Conservation (phyloP, 2,113 vertebrate species). For the Orientallactaga bullata region DNA sequence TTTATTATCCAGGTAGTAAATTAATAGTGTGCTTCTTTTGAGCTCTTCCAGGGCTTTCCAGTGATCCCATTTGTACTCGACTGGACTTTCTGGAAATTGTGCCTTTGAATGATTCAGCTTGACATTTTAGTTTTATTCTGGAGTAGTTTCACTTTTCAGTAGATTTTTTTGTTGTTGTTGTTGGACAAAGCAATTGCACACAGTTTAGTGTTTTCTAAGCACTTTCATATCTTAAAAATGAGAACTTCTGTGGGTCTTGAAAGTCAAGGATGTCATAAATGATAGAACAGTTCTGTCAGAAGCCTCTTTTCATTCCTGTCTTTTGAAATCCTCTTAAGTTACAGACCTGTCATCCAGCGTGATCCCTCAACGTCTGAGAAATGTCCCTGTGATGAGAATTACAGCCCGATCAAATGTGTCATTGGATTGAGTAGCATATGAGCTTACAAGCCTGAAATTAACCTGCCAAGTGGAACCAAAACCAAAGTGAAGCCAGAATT, state of each 20-base stretch:
- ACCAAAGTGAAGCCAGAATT: not conserved
- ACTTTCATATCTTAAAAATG: not conserved
- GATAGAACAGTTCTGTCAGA: not conserved
- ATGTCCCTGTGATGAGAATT: not conserved
- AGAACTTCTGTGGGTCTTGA: not conserved
- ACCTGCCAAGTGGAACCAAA: not conserved
- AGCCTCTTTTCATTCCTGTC: not conserved
- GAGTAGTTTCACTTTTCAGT: not conserved
- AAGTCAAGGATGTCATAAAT: accelerated
- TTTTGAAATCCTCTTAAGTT: not conserved
- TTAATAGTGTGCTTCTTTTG: not conserved
- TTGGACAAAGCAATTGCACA: not conserved
- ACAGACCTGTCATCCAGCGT: not conserved
- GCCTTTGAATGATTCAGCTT: not conserved
- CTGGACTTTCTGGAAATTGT: not conserved
- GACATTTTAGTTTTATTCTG: not conserved
- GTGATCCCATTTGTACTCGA: not conserved
- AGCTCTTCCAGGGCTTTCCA: not conserved
- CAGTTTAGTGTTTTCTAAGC: not conserved
- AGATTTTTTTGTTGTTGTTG: no score
- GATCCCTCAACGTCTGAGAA: not conserved
- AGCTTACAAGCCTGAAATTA: not conserved
- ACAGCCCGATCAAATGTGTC: not conserved
- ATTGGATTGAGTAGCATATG: not conserved
- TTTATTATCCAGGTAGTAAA: no score